Evolutionary conservation across 1,140 invertebrate species (phyloP).

Genomic region (Drosophila asahinai): DNA sequence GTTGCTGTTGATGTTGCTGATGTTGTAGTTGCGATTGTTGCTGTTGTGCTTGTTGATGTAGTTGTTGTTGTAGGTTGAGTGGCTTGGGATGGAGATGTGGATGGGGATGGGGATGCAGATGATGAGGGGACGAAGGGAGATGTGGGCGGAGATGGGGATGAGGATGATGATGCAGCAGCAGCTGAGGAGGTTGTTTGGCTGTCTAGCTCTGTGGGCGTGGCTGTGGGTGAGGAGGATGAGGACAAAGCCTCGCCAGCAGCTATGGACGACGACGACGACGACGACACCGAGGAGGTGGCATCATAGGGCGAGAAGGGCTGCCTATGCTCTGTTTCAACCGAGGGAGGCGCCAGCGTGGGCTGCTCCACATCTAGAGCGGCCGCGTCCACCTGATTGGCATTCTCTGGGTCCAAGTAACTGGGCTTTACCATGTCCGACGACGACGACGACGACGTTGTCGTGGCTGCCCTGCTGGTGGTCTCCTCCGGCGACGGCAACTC

Average conservation of each 20-base stretch:
- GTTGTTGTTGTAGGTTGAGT: constrained; percentile 41
- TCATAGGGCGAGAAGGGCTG: constrained; percentile 53
- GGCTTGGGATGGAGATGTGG: constrained; percentile 26
- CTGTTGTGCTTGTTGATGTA: constrained; percentile 48
- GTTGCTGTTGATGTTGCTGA: constrained; percentile 56
- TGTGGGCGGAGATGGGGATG: constrained; percentile 28
- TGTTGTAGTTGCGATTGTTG: constrained; percentile 64
- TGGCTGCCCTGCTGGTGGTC: constrained; percentile 10
- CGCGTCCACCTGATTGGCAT: constrained; percentile 55
- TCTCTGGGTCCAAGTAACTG: constrained; percentile 17
- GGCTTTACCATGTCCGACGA: constrained; percentile 44
- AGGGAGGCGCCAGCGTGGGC: constrained; percentile 40
- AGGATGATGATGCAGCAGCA: constrained; percentile 25
- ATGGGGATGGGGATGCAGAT: constrained; percentile 23
- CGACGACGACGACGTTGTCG: constrained; percentile 7
- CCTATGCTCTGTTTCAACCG: constrained; percentile 25
- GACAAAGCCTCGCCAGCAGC: constrained; percentile 26
- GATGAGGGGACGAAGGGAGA: constrained; percentile 13
- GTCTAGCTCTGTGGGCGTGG: constrained; percentile 27
- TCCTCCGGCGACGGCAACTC: constrained; percentile 46
- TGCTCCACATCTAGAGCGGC: constrained; percentile 48
- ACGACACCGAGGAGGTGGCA: constrained; percentile 41
- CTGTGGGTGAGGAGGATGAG: constrained; percentile 20
- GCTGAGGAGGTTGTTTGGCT: constrained; percentile 14
- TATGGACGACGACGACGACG: constrained; percentile 20